Percentiles rank a stretch among this genome's conserved stretches.
These are phyloP conservation scores for Leuciscus idus DNA, from an alignment of 2,113 vertebrate genomes.

Conservation along the genomic window DNA sequence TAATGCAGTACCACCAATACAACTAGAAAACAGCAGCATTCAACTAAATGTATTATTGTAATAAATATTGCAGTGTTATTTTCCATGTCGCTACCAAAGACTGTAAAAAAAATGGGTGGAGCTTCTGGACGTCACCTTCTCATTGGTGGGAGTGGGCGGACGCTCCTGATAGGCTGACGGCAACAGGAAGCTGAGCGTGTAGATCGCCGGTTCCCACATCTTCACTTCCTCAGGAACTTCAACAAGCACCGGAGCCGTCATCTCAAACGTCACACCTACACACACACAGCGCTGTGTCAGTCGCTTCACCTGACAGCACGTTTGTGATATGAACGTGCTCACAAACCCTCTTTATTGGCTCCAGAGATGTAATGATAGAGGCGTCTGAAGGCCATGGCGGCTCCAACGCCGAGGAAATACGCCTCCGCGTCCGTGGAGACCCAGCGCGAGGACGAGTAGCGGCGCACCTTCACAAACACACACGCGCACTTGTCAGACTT, in stretches of 20 bases:
- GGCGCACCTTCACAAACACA: conserved; percentile 68
- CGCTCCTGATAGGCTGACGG: conserved; percentile 73
- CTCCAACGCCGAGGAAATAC: conserved; percentile 79
- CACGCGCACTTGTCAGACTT: too few species aligned
- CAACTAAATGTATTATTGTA: not conserved
- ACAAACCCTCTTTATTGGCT: conserved; percentile 70
- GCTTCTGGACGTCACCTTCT: conserved; percentile 66
- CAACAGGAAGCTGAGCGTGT: conserved; percentile 77
- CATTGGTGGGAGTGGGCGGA: conserved; percentile 72
- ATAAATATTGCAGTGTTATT: not conserved
- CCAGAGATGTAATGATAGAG: conserved; percentile 81
- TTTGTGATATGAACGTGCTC: not conserved
- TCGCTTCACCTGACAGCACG: not conserved
- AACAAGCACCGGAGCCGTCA: conserved; percentile 78
- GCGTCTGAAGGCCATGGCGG: conserved; percentile 79
- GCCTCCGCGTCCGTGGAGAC: conserved; percentile 78
- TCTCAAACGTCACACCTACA: conserved; percentile 76
- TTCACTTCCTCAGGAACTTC: conserved; percentile 75
- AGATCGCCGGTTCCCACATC: conserved; percentile 77
- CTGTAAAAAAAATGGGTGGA: too few species aligned
- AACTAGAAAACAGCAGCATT: not conserved
- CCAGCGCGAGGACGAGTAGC: conserved; percentile 77
- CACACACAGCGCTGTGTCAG: not conserved
- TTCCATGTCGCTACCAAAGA: not conserved
- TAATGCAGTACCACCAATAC: not conserved